Base-by-base conservation (phyloP, 2,888 invertebrate species). In the Drosophila neonasuta region DNA sequence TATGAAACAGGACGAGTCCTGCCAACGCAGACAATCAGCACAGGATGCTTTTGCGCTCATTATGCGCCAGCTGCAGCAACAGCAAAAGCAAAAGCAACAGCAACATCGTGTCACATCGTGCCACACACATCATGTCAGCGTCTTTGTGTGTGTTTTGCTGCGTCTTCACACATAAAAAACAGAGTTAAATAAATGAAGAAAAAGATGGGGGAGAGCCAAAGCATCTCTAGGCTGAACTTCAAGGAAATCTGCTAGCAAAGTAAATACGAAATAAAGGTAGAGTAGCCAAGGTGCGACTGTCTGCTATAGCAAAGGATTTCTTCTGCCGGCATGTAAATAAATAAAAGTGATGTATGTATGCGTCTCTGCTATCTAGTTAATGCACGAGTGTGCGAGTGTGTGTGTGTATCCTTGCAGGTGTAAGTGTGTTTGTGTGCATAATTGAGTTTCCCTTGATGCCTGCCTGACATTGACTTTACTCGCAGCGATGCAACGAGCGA, bases 1-100 rank as follows among this genome's bases (percentile, higher is more conserved):
- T 74, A 61, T 70, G 56, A 56, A 59, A 32, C 51, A 54, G 50
- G 62, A 36, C 62, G 62, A 68, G 68, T 63, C 59, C 63, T 73
- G 68, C 74, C 69, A 57, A 69, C 20, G 48, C 72, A 77, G 61
- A 82, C 77, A 84, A 75, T 83, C 77, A 73, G 68, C 71, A 80
- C 80, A 85, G 83, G 80, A 82, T 86, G 81, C 78, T 86, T 83
- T 83, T 81, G 76, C 84, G 74, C 82, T 83, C 86, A 83, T 83
- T 86, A 86, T 84, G 84, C 84, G 81, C 70, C 81, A 81, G 83
- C 83, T 85, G 81, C 72, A 81, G 67, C 65, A 63, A 64, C 58
- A 67, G 45, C 59, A 60, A 36, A 15, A 67, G 46, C 57, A 60
- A 36, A 4, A 81, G 80, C 17, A 63, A 61, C 61, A 67, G 45